phyloP scores from a whole-genome alignment of 2,113 vertebrate species.

The Callipepla squamata region DNA sequence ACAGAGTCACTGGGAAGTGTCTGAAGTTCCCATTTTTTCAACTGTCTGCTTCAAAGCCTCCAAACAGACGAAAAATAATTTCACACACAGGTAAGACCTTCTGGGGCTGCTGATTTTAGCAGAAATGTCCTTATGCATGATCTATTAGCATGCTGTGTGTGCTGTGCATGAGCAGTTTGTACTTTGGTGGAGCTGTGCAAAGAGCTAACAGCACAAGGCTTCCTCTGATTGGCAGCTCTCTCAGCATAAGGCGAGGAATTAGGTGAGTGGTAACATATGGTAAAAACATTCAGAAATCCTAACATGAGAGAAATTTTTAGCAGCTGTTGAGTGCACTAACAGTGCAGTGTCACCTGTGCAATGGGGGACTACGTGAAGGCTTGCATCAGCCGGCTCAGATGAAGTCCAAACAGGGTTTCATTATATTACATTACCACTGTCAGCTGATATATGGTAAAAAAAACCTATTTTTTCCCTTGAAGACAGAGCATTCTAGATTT shows the following conservation, averaged over 20 bases:
- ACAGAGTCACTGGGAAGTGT: slow-evolving; percentile 91
- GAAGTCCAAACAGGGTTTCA: neutral
- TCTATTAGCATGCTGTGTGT: fast-evolving
- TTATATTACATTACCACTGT: neutral
- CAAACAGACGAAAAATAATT: slow-evolving; percentile 76
- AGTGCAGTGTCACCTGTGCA: neutral
- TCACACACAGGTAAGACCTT: slow-evolving; percentile 81
- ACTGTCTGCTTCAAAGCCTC: slow-evolving; percentile 76
- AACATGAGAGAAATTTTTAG: neutral
- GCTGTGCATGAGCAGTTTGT: fast-evolving
- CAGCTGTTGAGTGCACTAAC: neutral
- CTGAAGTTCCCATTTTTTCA: slow-evolving; percentile 90
- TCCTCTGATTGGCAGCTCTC: neutral
- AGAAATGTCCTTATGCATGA: neutral
- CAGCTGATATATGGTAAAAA: neutral
- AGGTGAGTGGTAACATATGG: neutral
- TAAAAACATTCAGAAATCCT: neutral
- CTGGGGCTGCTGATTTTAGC: neutral
- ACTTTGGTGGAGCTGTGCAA: neutral
- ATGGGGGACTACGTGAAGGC: neutral
- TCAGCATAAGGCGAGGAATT: neutral
- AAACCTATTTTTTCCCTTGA: fast-evolving
- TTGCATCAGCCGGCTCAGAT: neutral
- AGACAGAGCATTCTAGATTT: neutral
- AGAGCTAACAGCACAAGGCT: neutral